Evolutionary conservation across 2,888 invertebrate genomes (phyloP).

Genomic region (Brenthis ino): DNA sequence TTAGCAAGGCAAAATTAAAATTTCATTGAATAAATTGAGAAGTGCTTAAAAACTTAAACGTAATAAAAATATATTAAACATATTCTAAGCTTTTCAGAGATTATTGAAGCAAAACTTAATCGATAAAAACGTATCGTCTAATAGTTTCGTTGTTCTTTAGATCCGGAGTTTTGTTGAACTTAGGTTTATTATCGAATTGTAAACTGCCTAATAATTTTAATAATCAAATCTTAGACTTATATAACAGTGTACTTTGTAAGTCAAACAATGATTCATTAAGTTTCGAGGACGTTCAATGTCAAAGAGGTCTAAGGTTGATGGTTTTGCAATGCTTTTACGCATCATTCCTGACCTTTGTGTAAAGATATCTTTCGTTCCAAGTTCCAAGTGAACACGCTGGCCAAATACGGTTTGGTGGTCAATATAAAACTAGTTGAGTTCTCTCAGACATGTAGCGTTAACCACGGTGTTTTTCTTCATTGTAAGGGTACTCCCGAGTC

Average conservation of each 20-base stretch:
- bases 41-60: too few species aligned
- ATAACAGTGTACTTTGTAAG: conserved; percentile 16
- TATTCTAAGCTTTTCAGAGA: neutral
- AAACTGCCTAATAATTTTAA: conserved; percentile 17
- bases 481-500: too few species aligned
- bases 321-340: neutral
- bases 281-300: conserved; percentile 8
- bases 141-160: conserved; percentile 11
- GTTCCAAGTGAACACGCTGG: too few species aligned
- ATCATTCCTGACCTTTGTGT: too few species aligned
- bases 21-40: too few species aligned
- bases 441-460: too few species aligned
- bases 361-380: too few species aligned
- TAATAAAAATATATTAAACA: too few species aligned
- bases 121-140: conserved; percentile 1
- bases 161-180: conserved; percentile 10
- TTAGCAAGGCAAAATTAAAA: too few species aligned
- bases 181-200: conserved; percentile 8
- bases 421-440: too few species aligned
- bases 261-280: conserved; percentile 19
- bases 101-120: neutral
- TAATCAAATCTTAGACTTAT: conserved; percentile 5
- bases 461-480: too few species aligned
- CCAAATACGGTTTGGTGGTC: too few species aligned
- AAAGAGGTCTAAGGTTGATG: neutral